These are phyloP conservation scores for Sebastes taczanowskii DNA, from an alignment of 2,797 vertebrate species.

Conservation along the genomic window DNA sequence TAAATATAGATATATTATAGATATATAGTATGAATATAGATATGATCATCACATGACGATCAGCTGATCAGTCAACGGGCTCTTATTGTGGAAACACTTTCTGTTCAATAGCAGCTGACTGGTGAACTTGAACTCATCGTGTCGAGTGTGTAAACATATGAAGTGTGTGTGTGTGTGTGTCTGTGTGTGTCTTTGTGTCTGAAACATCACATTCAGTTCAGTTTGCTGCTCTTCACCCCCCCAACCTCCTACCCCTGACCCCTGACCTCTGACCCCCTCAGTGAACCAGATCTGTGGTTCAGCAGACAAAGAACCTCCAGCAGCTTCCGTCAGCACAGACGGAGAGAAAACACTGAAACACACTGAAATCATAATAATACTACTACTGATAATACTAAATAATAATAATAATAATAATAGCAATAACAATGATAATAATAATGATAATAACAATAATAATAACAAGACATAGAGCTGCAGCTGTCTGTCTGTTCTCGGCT, in stretches of 20 bases:
- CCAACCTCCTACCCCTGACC: neutral
- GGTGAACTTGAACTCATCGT: neutral
- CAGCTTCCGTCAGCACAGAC: too few relatives aligned
- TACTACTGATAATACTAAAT: neutral
- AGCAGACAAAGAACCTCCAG: neutral
- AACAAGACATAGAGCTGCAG: neutral
- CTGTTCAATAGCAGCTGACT: neutral
- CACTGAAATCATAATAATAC: too few relatives aligned
- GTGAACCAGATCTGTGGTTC: neutral
- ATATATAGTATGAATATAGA: too few relatives aligned
- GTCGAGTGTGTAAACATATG: neutral
- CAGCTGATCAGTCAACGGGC: neutral
- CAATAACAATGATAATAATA: too few relatives aligned
- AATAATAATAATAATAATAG: neutral
- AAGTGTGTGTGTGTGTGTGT: neutral
- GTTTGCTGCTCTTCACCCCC: neutral
- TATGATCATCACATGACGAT: neutral
- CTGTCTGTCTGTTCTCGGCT: neutral
- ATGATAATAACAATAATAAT: neutral
- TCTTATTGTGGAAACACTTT: neutral
- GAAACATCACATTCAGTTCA: neutral
- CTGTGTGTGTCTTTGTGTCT: neutral
- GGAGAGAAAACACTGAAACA: too few relatives aligned
- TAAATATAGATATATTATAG: too few relatives aligned
- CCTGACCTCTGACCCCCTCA: neutral